phyloP scores from a whole-genome alignment of 2,113 vertebrate genomes.

The Brienomyrus brachyistius region DNA sequence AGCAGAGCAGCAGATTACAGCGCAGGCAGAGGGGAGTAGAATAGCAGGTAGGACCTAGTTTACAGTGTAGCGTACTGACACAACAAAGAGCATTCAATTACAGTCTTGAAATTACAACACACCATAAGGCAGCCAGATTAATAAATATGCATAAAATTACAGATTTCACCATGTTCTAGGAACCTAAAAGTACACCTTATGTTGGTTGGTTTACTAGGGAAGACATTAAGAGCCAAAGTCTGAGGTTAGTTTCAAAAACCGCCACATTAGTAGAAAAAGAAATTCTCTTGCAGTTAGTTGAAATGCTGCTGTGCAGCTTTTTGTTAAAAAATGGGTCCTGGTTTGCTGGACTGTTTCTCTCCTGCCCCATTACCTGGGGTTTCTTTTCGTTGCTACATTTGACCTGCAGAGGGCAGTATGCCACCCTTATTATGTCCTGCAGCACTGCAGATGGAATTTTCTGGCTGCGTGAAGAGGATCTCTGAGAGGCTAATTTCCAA shows the following conservation, averaged over 20 bases:
- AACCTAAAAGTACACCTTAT: not conserved
- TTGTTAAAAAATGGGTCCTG: not conserved
- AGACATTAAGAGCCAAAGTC: not conserved
- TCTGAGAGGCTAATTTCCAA: not conserved
- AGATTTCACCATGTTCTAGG: not conserved
- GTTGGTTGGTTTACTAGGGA: not conserved
- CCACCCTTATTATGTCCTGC: not conserved
- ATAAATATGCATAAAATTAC: not conserved
- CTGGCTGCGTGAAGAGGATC: not conserved
- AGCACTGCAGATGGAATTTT: not conserved
- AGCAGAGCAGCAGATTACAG: too few relatives aligned
- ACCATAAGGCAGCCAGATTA: not conserved
- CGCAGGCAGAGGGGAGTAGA: not conserved
- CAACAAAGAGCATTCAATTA: not conserved
- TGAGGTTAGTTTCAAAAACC: not conserved
- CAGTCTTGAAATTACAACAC: not conserved
- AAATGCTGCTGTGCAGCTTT: not conserved
- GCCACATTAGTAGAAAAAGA: not conserved
- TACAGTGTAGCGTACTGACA: not conserved
- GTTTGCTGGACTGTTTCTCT: not conserved
- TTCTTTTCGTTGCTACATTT: not conserved
- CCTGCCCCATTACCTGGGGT: not conserved
- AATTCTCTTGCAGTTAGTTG: not conserved
- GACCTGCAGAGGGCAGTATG: constrained; percentile 41
- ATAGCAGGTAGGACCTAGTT: not conserved